Percentiles rank a stretch among this genome's conserved stretches.
These are phyloP conservation scores for Xerus inauris DNA, from an alignment of 2,113 vertebrate species.

Conservation along the genomic window DNA sequence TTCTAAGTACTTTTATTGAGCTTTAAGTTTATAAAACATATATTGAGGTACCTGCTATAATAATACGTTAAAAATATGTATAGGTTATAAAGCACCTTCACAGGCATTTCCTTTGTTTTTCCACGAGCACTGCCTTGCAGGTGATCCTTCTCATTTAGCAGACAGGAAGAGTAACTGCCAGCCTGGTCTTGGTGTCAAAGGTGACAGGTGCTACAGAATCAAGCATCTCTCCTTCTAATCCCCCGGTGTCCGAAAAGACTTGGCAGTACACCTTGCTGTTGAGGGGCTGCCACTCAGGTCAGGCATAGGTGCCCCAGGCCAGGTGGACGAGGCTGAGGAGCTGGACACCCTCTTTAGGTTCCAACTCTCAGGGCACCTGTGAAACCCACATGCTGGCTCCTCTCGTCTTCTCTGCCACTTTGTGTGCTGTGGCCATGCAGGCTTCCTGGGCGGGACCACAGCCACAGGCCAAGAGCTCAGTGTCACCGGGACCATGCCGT, in stretches of 20 bases:
- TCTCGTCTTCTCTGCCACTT: fast-evolving
- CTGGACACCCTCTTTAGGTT: not conserved
- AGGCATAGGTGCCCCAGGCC: not conserved
- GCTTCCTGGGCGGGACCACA: not conserved
- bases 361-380: fast-evolving
- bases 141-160: not conserved
- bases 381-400: not conserved
- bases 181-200: not conserved
- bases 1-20: not conserved
- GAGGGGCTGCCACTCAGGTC: not conserved
- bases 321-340: not conserved
- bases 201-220: not conserved
- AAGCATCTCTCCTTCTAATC: not conserved
- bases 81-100: not conserved
- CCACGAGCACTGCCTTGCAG: not conserved
- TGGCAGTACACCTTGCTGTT: not conserved
- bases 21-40: not conserved
- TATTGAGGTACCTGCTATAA: not conserved
- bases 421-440: fast-evolving
- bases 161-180: not conserved
- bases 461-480: not conserved
- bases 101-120: not conserved
- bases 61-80: not conserved
- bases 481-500: too few relatives aligned
- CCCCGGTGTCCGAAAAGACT: not conserved